Conservation (phyloP, 2,888 invertebrate genomes). For the Dasysyrphus tricinctus region DNA sequence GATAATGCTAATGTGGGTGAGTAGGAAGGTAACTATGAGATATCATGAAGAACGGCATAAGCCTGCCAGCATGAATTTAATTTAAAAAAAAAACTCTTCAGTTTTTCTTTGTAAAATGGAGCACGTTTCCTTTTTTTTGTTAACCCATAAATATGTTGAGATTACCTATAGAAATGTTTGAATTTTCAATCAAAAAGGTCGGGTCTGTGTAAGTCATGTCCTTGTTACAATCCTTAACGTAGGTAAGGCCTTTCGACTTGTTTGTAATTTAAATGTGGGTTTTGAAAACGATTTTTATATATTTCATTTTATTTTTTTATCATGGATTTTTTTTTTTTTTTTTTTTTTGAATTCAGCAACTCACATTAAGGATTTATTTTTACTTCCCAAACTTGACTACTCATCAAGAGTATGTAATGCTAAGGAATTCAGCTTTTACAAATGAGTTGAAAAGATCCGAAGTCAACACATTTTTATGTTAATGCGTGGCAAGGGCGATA, state of each 20-base stretch:
- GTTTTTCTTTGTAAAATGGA: slow-evolving; percentile 9
- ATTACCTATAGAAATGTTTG: slow-evolving; percentile 17
- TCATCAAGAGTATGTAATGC: neutral
- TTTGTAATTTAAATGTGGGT: neutral
- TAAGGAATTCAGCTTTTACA: neutral
- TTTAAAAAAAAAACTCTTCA: neutral
- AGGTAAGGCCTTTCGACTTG: neutral
- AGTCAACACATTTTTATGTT: neutral
- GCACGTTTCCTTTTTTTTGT: slow-evolving; percentile 4
- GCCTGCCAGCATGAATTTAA: neutral
- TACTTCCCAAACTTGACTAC: neutral
- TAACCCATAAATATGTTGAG: neutral
- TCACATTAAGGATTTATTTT: neutral
- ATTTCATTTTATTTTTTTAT: too few relatives aligned
- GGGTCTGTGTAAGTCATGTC: neutral
- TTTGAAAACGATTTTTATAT: neutral
- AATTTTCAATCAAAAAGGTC: slow-evolving; percentile 12
- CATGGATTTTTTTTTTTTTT: neutral
- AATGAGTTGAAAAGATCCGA: neutral
- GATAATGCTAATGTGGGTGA: slow-evolving; percentile 1
- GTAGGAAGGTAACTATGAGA: neutral
- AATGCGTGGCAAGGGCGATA: neutral
- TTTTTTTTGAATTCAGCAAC: slow-evolving; percentile 1
- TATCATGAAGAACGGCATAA: neutral
- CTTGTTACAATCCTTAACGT: neutral